Conservation (phyloP, 2,797 vertebrate species). For the Choloepus didactylus region DNA sequence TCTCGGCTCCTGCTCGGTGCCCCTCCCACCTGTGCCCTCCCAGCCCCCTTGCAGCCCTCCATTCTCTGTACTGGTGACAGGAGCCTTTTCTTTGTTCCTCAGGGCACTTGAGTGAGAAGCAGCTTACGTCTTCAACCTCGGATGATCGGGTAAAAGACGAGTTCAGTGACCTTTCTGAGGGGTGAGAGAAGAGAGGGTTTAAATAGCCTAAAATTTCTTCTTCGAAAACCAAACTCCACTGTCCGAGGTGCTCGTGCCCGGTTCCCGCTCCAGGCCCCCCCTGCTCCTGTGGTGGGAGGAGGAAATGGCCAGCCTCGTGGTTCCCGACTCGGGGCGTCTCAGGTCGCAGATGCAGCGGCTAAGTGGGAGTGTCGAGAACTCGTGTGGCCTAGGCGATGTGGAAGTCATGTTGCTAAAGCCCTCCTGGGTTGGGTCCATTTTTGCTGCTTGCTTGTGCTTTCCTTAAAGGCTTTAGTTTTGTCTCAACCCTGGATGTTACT, state of each 20-base stretch:
- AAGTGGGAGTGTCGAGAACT: background rate
- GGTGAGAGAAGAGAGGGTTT: constrained; percentile 93
- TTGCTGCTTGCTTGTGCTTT: background rate
- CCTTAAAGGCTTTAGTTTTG: background rate
- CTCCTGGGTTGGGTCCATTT: background rate
- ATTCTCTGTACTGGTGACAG: constrained; percentile 71
- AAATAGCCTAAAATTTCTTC: constrained; percentile 85
- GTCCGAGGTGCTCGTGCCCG: background rate
- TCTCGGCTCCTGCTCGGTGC: too few species aligned
- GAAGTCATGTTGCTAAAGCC: background rate
- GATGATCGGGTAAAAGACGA: constrained; percentile 91
- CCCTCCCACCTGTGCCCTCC: too few species aligned
- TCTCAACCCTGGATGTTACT: background rate
- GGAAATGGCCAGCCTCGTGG: background rate
- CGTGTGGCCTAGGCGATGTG: background rate
- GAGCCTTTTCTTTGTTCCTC: constrained; percentile 81
- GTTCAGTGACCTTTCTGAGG: constrained; percentile 95
- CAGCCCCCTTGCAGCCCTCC: background rate
- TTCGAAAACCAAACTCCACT: constrained; percentile 77
- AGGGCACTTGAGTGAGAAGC: constrained; percentile 89
- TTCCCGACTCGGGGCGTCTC: background rate
- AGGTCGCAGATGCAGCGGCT: background rate
- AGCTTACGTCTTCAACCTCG: constrained; percentile 85
- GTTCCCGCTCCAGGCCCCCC: background rate
- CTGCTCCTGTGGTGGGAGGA: background rate